Evolutionary conservation across 2,797 vertebrate species (phyloP), one percentile per base, ranked within the genome.

Genomic region (Bucorvus abyssinicus): DNA sequence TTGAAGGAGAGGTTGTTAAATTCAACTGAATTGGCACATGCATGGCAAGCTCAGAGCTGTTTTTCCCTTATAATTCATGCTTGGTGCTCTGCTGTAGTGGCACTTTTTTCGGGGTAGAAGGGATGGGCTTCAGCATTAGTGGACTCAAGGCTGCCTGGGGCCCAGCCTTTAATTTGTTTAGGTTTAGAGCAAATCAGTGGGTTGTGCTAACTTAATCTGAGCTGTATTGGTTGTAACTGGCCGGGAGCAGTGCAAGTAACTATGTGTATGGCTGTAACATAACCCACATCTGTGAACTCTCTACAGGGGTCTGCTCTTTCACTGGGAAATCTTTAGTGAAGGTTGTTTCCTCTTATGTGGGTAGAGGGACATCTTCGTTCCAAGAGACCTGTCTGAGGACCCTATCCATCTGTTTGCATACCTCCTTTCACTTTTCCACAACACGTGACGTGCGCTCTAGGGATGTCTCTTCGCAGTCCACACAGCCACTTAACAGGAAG

Each of bases 301-400:
- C 60, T 70, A 9, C 80, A 81, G 69, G 65, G 61, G 14, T 91
- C 68, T 91, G 49, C n/a, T 74, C 56, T 79, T 91, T 84, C 59
- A 32, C 74, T 65, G 86, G 83, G 83, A 90, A 91, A 73, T 65
- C 42, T 76, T 88, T 84, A 63, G 74, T 65, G 74, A 79, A 91
- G 90, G 53, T 88, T 82, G 42, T n/a, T 95, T 95, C 93, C 93
- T 93, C 74, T 90, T 86, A 4, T 14, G 42, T 81, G 92, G 74
- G 74, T 32, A 76, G 81, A 93, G 71, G 59, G 88, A 53, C 56
- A 44, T 89, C 70, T 49, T 93, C 87, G 52, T 94, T 94, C 74
- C 88, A 79, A 7, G 80, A 92, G 92, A 84, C 81, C 80, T 65
- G 42, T 94, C 65, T 69, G 73, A 76, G 44, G 44, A 40, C 86